phyloP scores from a whole-genome alignment of 2,888 invertebrate genomes.

The Cyaniris semiargus region DNA sequence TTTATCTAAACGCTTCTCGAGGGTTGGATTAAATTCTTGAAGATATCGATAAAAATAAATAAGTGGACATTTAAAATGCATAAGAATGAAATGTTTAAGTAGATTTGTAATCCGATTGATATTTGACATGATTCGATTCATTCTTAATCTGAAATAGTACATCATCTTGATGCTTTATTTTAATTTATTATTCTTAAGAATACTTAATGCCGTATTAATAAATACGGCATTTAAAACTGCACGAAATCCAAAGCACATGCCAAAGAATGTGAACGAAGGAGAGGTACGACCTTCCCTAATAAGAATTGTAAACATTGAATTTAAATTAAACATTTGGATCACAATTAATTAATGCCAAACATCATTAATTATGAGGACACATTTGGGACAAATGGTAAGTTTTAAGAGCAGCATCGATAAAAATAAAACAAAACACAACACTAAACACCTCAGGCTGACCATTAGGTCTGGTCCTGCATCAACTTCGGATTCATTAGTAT shows the following conservation, averaged over 20 bases:
- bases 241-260: background rate
- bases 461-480: constrained; percentile 51
- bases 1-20: constrained; percentile 67
- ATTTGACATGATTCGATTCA: background rate
- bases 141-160: background rate
- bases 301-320: constrained; percentile 33
- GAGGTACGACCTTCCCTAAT: background rate
- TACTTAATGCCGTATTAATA: too few relatives aligned
- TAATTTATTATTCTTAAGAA: too few relatives aligned
- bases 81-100: background rate
- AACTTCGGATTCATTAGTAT: constrained; percentile 75
- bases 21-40: constrained; percentile 47
- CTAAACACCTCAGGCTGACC: constrained; percentile 3
- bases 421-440: constrained; percentile 28
- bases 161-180: background rate
- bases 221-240: background rate
- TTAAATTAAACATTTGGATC: constrained; percentile 20
- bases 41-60: constrained; percentile 41
- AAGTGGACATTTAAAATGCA: background rate
- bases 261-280: background rate
- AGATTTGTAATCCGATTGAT: background rate
- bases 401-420: constrained; percentile 25
- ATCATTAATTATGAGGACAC: constrained; percentile 12
- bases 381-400: constrained; percentile 14
- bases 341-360: constrained; percentile 18